phyloP scores from a whole-genome alignment of 2,797 vertebrate species.

The Tadarida brasiliensis region DNA sequence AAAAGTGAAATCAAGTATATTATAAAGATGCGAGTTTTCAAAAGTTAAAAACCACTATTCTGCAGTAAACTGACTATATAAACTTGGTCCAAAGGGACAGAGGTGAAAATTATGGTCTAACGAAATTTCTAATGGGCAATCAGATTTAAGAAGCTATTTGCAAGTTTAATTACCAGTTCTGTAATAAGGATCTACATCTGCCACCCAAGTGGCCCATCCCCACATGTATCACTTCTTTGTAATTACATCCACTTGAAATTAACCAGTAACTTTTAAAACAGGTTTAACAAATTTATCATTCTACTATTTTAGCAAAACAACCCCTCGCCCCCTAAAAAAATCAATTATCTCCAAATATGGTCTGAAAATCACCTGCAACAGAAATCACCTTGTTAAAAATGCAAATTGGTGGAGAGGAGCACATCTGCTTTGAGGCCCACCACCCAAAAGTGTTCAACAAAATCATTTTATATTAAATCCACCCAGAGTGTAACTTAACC shows the following conservation, averaged over 20 bases:
- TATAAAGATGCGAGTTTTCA: not conserved
- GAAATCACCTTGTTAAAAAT: slow-evolving; percentile 37
- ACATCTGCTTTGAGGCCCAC: slow-evolving; percentile 4
- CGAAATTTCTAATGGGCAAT: not conserved
- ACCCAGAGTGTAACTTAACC: slow-evolving; percentile 23
- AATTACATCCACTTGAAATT: slow-evolving; percentile 29
- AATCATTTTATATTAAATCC: slow-evolving; percentile 46
- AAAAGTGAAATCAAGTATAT: not conserved
- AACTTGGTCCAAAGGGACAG: slow-evolving; percentile 5
- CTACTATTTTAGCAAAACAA: slow-evolving; percentile 40
- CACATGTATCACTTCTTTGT: not conserved
- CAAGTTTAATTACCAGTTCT: slow-evolving; percentile 32
- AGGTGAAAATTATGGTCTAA: not conserved
- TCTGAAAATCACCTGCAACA: not conserved
- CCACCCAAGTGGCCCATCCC: not conserved
- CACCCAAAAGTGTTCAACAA: not conserved
- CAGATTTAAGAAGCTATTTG: slow-evolving; percentile 49
- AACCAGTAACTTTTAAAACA: slow-evolving; percentile 47
- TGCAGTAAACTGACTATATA: not conserved
- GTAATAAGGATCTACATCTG: not conserved
- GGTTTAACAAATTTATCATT: slow-evolving; percentile 33
- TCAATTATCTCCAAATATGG: not conserved
- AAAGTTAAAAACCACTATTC: slow-evolving; percentile 15
- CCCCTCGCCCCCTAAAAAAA: not conserved
- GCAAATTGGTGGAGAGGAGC: not conserved